These are phyloP conservation scores for Trichonephila clavipes DNA, from an alignment of 1,140 invertebrate species.

Conservation along the genomic window DNA sequence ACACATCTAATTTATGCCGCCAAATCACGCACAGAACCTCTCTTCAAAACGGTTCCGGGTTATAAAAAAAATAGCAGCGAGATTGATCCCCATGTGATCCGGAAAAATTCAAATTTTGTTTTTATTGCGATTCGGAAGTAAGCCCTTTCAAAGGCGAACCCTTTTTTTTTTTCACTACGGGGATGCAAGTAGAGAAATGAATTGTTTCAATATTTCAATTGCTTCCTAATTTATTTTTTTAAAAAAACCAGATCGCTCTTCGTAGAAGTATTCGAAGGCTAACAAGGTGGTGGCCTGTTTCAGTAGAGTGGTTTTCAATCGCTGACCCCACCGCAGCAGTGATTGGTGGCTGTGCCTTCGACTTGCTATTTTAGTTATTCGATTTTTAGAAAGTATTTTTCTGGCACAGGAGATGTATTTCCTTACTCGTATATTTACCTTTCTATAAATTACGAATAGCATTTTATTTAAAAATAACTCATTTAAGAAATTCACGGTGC, in stretches of 20 bases:
- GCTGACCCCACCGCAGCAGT: background rate
- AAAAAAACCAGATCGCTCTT: background rate
- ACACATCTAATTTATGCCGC: background rate
- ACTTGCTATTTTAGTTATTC: too few species aligned
- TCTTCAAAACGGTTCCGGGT: background rate
- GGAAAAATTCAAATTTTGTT: constrained; percentile 18
- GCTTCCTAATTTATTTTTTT: background rate
- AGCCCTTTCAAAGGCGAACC: background rate
- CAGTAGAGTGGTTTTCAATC: constrained; percentile 14
- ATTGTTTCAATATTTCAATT: background rate
- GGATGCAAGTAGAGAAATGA: background rate
- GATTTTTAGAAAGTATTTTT: too few species aligned
- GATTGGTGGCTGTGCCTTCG: too few species aligned
- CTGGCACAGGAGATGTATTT: too few species aligned
- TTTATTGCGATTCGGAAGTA: background rate
- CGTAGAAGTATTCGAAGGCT: background rate
- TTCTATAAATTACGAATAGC: too few species aligned
- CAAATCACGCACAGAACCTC: background rate
- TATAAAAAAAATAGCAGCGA: background rate
- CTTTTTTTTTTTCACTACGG: background rate
- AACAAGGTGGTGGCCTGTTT: background rate
- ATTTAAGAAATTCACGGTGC: too few species aligned
- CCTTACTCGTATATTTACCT: too few species aligned
- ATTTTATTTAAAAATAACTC: too few species aligned
- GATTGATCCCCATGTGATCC: constrained; percentile 6